These are phyloP conservation scores for Macrotus californicus DNA, from an alignment of 2,113 vertebrate genomes.

Conservation along the genomic window DNA sequence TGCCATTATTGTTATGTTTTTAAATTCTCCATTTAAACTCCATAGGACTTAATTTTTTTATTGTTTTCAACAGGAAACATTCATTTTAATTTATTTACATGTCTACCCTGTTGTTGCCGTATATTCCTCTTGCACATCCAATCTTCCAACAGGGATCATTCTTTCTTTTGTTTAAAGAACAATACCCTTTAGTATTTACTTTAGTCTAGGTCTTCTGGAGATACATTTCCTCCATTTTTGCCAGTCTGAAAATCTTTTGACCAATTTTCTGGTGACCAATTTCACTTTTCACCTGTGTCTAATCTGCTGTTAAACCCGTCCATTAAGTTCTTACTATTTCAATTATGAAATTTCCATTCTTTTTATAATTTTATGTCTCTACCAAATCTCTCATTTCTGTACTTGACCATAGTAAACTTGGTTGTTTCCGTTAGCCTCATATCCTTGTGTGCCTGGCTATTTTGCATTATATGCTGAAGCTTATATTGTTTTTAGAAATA, in stretches of 20 bases:
- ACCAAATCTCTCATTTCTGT: background rate
- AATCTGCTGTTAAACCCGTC: background rate
- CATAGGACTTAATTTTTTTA: background rate
- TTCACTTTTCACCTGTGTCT: background rate
- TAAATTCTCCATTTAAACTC: background rate
- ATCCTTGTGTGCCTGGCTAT: background rate
- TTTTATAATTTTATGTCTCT: background rate
- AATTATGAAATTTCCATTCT: background rate
- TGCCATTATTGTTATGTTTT: background rate
- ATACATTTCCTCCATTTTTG: background rate
- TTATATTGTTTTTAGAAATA: background rate
- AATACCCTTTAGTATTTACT: background rate
- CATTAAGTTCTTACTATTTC: background rate
- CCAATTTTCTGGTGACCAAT: background rate
- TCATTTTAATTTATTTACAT: background rate
- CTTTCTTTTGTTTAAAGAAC: background rate
- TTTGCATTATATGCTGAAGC: background rate
- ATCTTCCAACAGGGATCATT: background rate
- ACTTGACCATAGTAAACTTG: background rate
- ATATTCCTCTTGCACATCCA: background rate
- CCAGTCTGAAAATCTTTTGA: background rate
- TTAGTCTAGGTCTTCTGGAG: background rate
- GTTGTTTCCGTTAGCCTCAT: background rate
- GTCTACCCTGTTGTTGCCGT: background rate
- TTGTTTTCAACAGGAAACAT: background rate